A percentile compares a stretch with the other conserved stretches of the same genome.
These are phyloP conservation scores for Hirundo rustica DNA, from an alignment of 2,797 vertebrate species.

Conservation along the genomic window DNA sequence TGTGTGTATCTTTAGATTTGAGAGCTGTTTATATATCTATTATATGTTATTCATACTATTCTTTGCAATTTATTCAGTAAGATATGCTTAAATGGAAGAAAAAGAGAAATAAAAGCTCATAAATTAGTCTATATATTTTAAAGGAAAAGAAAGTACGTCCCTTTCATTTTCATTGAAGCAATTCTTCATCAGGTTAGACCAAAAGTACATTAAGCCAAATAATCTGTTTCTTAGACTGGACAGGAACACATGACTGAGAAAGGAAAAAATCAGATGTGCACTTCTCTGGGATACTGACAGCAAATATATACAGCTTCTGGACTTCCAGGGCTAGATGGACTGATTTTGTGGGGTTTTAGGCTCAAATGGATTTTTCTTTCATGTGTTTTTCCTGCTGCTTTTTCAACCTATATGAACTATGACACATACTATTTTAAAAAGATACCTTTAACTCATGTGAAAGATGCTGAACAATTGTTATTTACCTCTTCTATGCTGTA, in stretches of 20 bases:
- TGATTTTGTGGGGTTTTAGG: neutral
- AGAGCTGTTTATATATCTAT: neutral
- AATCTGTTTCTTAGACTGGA: neutral
- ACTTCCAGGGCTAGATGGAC: neutral
- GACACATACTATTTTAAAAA: neutral
- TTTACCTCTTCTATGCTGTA: neutral
- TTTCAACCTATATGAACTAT: neutral
- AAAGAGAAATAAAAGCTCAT: neutral
- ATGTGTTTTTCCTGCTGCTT: neutral
- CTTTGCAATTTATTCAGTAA: neutral
- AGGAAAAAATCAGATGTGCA: neutral
- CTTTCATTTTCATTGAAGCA: neutral
- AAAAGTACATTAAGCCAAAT: neutral
- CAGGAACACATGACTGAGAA: neutral
- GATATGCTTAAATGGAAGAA: neutral
- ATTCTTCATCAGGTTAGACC: neutral
- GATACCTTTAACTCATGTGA: neutral
- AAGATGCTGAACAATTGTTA: neutral
- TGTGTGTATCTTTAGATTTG: neutral
- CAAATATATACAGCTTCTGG: neutral
- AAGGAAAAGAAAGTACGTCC: neutral
- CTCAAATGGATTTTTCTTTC: neutral
- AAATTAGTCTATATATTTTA: neutral
- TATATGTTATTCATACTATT: neutral
- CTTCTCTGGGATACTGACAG: neutral